Base-by-base conservation (phyloP, 1,140 invertebrate species). In the Papilio glaucus region DNA sequence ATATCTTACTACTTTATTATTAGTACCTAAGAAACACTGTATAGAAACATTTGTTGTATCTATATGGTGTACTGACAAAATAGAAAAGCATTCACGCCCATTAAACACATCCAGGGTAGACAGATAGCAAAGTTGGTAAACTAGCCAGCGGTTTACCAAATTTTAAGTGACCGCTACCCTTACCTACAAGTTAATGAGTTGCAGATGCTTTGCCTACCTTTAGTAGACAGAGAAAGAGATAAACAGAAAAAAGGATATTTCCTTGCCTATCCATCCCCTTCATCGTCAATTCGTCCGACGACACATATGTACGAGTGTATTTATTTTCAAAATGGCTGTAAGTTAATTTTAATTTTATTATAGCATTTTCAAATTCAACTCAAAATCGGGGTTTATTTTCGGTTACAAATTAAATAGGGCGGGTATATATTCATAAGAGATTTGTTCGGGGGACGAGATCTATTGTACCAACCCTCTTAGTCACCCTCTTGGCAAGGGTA, bases 391-490 rank as follows among this genome's bases (percentile, higher is more conserved):
- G 1, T 18, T 26, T 57, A 10, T 18, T 45, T 57, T 57, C 49
- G 21, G 12, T 57, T 24, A 57, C 49, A 57, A 57, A 15, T 67
- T 73, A 63, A 38, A 18, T 39, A 73, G 39, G 39, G 45, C 21
- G 8, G 18, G 49, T 42, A 70, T 67, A 71, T 57, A 71, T 71
- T 65, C 63, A 74, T 73, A 80, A 75, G 83, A 87, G 85, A 87
- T 86, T 87, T 85, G 70, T 84, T 71, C 78, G 82, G 79, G 86
- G 88, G 85, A 84, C 69, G 77, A 78, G 86, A 80, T 82, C 84
- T 76, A 87, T 90, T 90, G 89, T 91, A 74, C 72, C 81, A 82
- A 87, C 88, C 88, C 88, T 88, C 88, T 85, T 84, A 81, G 71
- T 75, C 77, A 73, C 75, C 80, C 80, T 79, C 78, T 77, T 72